Percentiles rank a stretch among this genome's conserved stretches.
These are phyloP conservation scores for Hycleus cichorii DNA, from an alignment of 1,140 invertebrate genomes.

Conservation along the genomic window DNA sequence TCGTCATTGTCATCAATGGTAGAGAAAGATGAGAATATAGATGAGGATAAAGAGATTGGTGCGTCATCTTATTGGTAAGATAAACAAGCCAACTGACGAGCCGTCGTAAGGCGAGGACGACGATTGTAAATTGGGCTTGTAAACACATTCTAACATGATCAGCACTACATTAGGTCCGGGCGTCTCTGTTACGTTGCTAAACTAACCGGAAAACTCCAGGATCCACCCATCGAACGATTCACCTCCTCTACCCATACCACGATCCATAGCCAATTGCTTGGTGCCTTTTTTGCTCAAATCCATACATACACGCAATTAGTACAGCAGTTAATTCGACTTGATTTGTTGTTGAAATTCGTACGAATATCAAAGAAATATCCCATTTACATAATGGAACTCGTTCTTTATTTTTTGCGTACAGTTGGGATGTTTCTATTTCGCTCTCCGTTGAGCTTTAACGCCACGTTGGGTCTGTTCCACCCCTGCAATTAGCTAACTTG, in stretches of 20 bases:
- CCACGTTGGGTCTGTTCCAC: slow-evolving; percentile 13
- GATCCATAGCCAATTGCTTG: no score
- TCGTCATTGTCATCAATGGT: neutral
- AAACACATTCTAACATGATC: slow-evolving; percentile 44
- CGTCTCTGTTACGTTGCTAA: slow-evolving; percentile 26
- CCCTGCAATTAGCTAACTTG: slow-evolving; percentile 42
- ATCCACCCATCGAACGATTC: slow-evolving; percentile 5
- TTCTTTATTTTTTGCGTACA: neutral
- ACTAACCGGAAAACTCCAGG: slow-evolving; percentile 24
- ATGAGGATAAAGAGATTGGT: slow-evolving; percentile 4
- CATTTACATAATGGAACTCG: neutral
- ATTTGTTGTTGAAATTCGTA: no score
- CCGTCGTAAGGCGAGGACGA: slow-evolving; percentile 33
- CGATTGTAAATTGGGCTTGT: slow-evolving; percentile 40
- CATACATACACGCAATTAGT: no score
- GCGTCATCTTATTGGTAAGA: slow-evolving; percentile 37
- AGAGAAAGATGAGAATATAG: neutral
- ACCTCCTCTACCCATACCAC: neutral
- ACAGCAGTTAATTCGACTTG: no score
- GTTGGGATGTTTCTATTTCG: neutral
- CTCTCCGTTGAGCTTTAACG: slow-evolving; percentile 4
- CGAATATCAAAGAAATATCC: no score
- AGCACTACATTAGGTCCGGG: slow-evolving; percentile 39
- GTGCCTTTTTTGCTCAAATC: no score
- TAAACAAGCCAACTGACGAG: slow-evolving; percentile 35